Conservation (phyloP, 2,888 invertebrate species). For the Halictus ligatus region DNA sequence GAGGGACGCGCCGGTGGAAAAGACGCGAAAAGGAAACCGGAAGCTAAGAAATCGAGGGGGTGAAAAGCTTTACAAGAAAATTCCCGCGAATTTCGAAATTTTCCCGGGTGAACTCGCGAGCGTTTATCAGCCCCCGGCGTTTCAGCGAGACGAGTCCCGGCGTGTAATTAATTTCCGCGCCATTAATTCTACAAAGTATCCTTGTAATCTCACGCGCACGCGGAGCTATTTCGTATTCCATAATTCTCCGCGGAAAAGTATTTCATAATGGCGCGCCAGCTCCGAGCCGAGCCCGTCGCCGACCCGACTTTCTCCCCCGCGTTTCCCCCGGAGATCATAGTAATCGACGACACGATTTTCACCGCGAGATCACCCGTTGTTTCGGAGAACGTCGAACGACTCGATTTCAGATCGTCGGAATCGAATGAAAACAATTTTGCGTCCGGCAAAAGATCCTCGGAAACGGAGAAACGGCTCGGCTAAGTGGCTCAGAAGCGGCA, state of each 20-base stretch:
- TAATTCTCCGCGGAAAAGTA: slow-evolving; percentile 42
- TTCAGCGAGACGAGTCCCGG: slow-evolving; percentile 34
- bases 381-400: no score
- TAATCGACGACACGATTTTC: no score
- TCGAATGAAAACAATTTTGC: no score
- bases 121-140: slow-evolving; percentile 45
- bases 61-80: neutral
- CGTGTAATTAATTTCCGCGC: slow-evolving; percentile 52
- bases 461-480: neutral
- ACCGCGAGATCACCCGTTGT: no score
- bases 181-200: slow-evolving; percentile 53
- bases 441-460: no score
- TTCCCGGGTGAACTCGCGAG: slow-evolving; percentile 25
- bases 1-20: neutral
- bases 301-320: neutral
- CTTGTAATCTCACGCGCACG: slow-evolving; percentile 54
- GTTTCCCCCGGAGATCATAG: neutral
- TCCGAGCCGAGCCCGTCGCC: neutral
- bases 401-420: no score
- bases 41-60: neutral
- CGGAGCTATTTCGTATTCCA: slow-evolving; percentile 54
- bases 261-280: slow-evolving; percentile 29
- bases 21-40: neutral
- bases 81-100: slow-evolving; percentile 13
- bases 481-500: neutral